Evolutionary conservation across 1,140 invertebrate species (phyloP), one percentile per base, ranked within the genome.

Genomic region (Pseudomyrmex cubaensis): DNA sequence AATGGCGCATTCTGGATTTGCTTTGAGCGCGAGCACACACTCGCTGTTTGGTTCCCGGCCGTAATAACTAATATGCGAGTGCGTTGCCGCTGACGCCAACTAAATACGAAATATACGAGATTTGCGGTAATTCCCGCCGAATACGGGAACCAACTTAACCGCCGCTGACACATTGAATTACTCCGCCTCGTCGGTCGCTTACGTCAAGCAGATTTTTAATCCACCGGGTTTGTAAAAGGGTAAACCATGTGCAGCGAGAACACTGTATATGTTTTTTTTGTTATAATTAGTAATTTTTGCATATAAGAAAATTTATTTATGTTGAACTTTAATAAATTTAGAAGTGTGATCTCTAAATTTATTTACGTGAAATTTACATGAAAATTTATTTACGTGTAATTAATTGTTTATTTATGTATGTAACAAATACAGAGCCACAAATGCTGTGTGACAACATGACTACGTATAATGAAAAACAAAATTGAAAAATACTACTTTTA

Each of bases 21-120:
- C 87, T 88, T 88, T 88, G 86, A 85, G 61, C 46, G 44, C 44
- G 69, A 61, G 84, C 17, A 85, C 61, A 76, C 56, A 75, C 63
- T 78, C 73, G 77, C 63, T 74, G 72, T 64, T 54, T 74, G 77
- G 82, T 83, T 83, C 48, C 83, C 70, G 64, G 57, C 78, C 44
- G 73, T 83, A 88, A 80, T 61, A 85, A 88, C 87, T 88, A 88
- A 88, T 88, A 66, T 74, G 25, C 67, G 61, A 85, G 77, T 83
- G 73, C 69, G 83, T 77, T 76, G 76, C 64, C 54, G 57, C 76
- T 78, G 63, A 80, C 75, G 25, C 61, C 54, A 63, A 73, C 67
- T 77, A 61, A 74, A 73, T 74, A 61, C 50, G 70, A 80, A 59
- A 74, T 85, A 78, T 63, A 59, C 64, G 50, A 35, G 35, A 69